Percentiles rank a stretch among this genome's conserved stretches.
These are phyloP conservation scores for Montifringilla adamsi DNA, from an alignment of 2,113 vertebrate genomes.

Conservation along the genomic window DNA sequence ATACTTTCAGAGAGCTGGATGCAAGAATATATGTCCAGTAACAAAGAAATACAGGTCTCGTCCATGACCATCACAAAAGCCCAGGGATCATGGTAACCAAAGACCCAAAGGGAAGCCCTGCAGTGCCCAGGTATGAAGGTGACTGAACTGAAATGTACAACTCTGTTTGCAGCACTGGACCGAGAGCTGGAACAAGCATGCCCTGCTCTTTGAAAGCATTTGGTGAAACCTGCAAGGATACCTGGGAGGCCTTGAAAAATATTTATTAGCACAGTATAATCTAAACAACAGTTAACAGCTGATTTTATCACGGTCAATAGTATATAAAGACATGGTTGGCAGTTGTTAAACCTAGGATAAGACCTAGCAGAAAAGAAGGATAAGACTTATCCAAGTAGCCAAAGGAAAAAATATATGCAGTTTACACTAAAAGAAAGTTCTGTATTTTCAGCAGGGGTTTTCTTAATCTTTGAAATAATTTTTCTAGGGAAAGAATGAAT, in stretches of 20 bases:
- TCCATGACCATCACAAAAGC: background rate
- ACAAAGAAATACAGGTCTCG: background rate
- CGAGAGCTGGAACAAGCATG: background rate
- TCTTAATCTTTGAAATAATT: background rate
- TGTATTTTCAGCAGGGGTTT: background rate
- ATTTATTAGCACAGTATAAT: background rate
- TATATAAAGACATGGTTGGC: background rate
- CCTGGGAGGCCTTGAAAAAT: background rate
- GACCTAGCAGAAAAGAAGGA: background rate
- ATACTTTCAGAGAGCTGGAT: fast-evolving
- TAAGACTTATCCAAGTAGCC: background rate
- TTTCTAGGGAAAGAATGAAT: background rate
- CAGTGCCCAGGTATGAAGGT: fast-evolving
- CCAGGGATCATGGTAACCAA: background rate
- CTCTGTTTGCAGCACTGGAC: background rate
- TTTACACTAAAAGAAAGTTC: background rate
- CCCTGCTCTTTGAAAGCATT: background rate
- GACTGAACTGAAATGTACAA: background rate
- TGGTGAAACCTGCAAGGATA: background rate
- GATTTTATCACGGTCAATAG: background rate
- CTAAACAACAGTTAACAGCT: background rate
- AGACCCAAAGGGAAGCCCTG: background rate
- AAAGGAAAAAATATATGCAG: background rate
- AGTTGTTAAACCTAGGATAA: background rate
- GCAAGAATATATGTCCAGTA: background rate